Percentiles rank a stretch among this genome's conserved stretches.
Evolutionary conservation across 2,113 vertebrate genomes (phyloP).

Genomic region (Syngnathus typhle): DNA sequence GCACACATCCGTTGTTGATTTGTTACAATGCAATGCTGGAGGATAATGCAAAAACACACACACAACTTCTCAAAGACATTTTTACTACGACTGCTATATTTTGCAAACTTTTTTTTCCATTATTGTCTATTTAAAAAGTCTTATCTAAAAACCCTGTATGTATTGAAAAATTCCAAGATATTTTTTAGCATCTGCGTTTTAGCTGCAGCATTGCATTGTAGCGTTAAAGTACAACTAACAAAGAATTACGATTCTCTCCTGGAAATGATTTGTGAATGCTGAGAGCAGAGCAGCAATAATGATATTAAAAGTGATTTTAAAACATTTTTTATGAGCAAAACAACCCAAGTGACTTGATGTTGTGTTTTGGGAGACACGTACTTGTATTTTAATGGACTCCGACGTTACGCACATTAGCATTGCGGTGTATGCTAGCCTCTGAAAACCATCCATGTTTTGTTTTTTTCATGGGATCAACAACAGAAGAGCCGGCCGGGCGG

Average conservation of each 20-base stretch:
- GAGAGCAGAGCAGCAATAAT: not conserved
- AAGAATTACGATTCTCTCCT: not conserved
- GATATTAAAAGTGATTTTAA: not conserved
- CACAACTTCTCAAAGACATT: conserved; percentile 19
- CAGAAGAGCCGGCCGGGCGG: conserved; percentile 51
- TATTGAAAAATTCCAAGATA: conserved; percentile 8
- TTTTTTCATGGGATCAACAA: conserved; percentile 35
- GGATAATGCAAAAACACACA: conserved; percentile 31
- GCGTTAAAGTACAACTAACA: conserved; percentile 34
- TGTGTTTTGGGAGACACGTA: not conserved
- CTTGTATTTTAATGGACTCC: not conserved
- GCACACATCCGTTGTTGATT: conserved; percentile 35
- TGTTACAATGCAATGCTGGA: conserved; percentile 33
- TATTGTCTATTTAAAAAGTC: conserved; percentile 9
- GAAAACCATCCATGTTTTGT: conserved; percentile 39
- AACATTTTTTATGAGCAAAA: not conserved
- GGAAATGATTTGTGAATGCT: not conserved
- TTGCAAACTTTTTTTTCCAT: conserved; percentile 1
- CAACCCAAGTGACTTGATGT: not conserved
- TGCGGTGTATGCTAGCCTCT: not conserved
- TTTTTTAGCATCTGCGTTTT: conserved; percentile 41
- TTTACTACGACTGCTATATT: conserved; percentile 8
- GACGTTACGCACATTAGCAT: not conserved
- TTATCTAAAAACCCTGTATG: conserved; percentile 23
- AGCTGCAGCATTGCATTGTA: conserved; percentile 35